phyloP scores from a whole-genome alignment of 2,797 vertebrate species.

The Aulostomus chinensis region DNA sequence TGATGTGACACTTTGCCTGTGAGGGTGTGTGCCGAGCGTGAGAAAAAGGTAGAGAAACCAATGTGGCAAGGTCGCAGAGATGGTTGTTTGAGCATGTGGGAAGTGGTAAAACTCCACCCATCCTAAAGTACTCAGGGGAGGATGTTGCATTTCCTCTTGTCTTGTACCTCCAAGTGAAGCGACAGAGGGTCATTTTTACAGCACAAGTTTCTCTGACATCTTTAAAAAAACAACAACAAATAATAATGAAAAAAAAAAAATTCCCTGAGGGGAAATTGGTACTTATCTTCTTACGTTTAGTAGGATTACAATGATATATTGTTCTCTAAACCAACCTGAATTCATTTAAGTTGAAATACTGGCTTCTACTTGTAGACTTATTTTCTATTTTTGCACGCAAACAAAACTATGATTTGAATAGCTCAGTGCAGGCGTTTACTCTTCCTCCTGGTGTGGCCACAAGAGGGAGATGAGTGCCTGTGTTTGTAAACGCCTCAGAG shows the following conservation, averaged over 20 bases:
- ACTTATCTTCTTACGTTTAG: too few relatives aligned
- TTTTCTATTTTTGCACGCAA: background rate
- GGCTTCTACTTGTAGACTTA: background rate
- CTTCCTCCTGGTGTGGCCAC: slow-evolving; percentile 31
- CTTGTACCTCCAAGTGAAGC: background rate
- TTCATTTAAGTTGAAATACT: background rate
- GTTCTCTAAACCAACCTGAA: background rate
- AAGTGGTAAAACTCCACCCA: slow-evolving; percentile 59
- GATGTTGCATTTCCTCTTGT: slow-evolving; percentile 58
- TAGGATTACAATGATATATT: too few relatives aligned
- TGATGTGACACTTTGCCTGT: background rate
- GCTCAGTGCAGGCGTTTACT: background rate
- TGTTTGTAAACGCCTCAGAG: background rate
- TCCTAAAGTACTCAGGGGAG: slow-evolving; percentile 34
- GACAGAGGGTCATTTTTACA: too few relatives aligned
- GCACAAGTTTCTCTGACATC: too few relatives aligned
- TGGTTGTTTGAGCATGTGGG: slow-evolving; percentile 22
- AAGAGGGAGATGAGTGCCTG: slow-evolving; percentile 39
- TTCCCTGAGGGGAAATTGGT: too few relatives aligned
- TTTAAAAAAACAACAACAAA: too few relatives aligned
- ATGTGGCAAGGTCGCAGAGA: slow-evolving; percentile 6
- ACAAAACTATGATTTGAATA: background rate
- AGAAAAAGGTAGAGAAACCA: slow-evolving; percentile 40
- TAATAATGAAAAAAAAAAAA: background rate
- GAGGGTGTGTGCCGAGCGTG: slow-evolving; percentile 5